phyloP scores from a whole-genome alignment of 2,888 invertebrate genomes.

The Syrista parreyssii region DNA sequence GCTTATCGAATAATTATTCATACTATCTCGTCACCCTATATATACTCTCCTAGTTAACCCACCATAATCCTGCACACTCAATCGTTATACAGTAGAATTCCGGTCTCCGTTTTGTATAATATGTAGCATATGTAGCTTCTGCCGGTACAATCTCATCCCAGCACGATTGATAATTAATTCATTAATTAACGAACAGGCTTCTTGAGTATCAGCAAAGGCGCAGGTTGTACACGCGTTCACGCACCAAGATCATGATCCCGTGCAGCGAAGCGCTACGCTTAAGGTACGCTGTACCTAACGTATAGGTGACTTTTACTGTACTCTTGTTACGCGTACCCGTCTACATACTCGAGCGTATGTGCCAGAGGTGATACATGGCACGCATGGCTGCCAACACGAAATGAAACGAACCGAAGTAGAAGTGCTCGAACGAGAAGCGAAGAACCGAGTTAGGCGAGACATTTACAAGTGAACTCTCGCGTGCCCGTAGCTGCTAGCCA shows the following conservation, averaged over 20 bases:
- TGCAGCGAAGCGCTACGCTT: not conserved
- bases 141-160: not conserved
- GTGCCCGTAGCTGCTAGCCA: not conserved
- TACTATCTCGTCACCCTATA: not conserved
- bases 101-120: not conserved
- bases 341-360: not conserved
- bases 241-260: not conserved
- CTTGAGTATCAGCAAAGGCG: not conserved
- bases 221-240: not conserved
- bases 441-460: not conserved
- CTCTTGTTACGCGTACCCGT: not conserved
- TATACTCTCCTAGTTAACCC: not conserved
- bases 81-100: not conserved
- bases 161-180: too few relatives aligned
- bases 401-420: constrained; percentile 25
- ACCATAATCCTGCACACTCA: not conserved
- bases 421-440: not conserved
- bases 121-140: not conserved
- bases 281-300: not conserved
- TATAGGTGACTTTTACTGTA: not conserved
- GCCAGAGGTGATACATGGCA: not conserved
- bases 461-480: constrained; percentile 2
- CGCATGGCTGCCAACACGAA: constrained; percentile 12
- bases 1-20: not conserved
- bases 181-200: not conserved